Conservation (phyloP, 2,797 vertebrate genomes). For the Phoebastria nigripes region DNA sequence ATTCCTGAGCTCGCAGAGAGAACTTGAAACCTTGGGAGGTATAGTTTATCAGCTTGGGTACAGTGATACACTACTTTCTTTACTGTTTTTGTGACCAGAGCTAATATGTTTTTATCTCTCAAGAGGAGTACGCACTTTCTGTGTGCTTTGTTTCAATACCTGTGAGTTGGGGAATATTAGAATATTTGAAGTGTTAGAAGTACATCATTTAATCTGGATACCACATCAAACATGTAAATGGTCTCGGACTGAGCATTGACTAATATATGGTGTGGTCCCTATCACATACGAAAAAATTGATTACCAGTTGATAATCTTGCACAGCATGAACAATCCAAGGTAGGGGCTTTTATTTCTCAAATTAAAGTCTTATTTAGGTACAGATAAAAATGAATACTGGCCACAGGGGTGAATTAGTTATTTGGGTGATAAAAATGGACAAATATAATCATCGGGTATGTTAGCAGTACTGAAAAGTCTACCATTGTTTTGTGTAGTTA, state of each 20-base stretch:
- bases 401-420: background rate
- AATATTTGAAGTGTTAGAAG: background rate
- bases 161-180: background rate
- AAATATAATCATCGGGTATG: background rate
- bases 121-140: background rate
- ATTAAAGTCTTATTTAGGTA: background rate
- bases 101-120: background rate
- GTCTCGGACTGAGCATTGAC: background rate
- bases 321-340: background rate
- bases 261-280: too few species aligned
- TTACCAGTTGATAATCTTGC: background rate
- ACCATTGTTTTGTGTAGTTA: background rate
- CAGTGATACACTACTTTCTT: background rate
- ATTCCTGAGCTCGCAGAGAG: background rate
- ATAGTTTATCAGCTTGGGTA: background rate
- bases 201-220: background rate
- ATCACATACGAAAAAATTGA: accelerated
- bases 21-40: background rate
- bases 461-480: background rate
- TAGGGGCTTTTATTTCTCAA: background rate
- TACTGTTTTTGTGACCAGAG: background rate
- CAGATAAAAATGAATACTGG: background rate
- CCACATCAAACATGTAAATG: background rate
- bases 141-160: background rate
- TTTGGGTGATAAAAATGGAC: background rate